Conservation (phyloP, 2,888 invertebrate species). For the Hemistola chrysoprasaria region DNA sequence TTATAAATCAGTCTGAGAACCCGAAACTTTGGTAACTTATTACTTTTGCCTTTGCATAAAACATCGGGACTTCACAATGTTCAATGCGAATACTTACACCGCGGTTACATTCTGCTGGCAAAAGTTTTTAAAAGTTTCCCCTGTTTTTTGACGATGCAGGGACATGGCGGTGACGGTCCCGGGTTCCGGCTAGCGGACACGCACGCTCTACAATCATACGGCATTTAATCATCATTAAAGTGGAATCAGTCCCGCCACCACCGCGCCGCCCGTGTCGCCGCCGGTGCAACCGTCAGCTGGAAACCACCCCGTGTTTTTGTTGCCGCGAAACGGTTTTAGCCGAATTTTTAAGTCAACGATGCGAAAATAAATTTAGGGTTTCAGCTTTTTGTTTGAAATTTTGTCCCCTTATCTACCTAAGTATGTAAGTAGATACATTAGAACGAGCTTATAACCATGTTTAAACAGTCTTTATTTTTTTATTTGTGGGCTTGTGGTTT, state of each 20-base stretch:
- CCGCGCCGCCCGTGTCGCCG: constrained; percentile 35
- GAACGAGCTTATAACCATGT: not conserved
- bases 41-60: not conserved
- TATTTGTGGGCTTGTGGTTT: constrained; percentile 3
- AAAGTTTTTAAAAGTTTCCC: constrained; percentile 25
- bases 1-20: not conserved
- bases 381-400: constrained; percentile 6
- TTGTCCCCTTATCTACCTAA: constrained; percentile 8
- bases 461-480: too few relatives aligned
- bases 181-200: constrained; percentile 35
- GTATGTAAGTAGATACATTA: constrained; percentile 4
- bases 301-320: constrained; percentile 59
- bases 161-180: constrained; percentile 27
- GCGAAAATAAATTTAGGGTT: constrained; percentile 19
- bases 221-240: constrained; percentile 81
- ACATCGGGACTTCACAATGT: constrained; percentile 4
- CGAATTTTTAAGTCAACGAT: constrained; percentile 43
- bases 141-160: constrained; percentile 22
- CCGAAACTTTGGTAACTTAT: not conserved
- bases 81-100: constrained; percentile 22
- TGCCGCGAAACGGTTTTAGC: constrained; percentile 39
- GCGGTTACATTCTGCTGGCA: constrained; percentile 17
- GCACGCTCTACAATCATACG: constrained; percentile 72
- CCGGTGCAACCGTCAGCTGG: constrained; percentile 59
- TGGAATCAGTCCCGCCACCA: constrained; percentile 60